Evolutionary conservation across 2,888 invertebrate genomes (phyloP).

Genomic region (Tetanocera ferruginea): DNA sequence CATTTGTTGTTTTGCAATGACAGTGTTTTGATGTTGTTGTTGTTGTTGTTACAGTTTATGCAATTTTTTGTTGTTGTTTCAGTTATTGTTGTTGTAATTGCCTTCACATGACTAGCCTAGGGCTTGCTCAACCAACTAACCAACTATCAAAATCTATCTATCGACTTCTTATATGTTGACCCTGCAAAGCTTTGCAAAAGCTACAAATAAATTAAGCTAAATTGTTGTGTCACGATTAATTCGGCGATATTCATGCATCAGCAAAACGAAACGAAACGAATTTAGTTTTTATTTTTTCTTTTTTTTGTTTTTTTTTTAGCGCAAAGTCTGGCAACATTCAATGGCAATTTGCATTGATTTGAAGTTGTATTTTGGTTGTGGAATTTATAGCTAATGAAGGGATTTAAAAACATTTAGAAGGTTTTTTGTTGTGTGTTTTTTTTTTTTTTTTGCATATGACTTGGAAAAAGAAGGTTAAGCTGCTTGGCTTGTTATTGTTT

Average conservation of each 20-base stretch:
- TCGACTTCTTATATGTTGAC: background rate
- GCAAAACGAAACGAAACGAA: conserved; percentile 28
- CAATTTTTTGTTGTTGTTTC: too few species aligned
- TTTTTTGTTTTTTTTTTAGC: too few species aligned
- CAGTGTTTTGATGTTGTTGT: background rate
- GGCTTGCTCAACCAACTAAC: background rate
- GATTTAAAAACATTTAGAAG: conserved; percentile 8
- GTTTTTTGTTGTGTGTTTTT: background rate
- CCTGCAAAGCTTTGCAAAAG: conserved; percentile 5
- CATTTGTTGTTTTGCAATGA: background rate
- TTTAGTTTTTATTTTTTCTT: background rate
- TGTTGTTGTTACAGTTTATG: background rate
- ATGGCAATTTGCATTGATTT: background rate
- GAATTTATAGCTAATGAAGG: background rate
- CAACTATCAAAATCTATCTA: background rate
- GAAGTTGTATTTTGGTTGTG: background rate
- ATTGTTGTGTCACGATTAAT: conserved; percentile 67
- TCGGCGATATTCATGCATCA: conserved; percentile 64
- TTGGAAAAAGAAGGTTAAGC: too few species aligned
- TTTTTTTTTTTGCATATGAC: too few species aligned
- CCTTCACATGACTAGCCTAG: conserved; percentile 3
- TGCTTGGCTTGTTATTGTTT: background rate
- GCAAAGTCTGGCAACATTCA: conserved; percentile 3
- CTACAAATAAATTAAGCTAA: conserved; percentile 53
- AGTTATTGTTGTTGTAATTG: background rate